Base-by-base conservation (phyloP, 2,113 vertebrate genomes). In the Zootoca vivipara region DNA sequence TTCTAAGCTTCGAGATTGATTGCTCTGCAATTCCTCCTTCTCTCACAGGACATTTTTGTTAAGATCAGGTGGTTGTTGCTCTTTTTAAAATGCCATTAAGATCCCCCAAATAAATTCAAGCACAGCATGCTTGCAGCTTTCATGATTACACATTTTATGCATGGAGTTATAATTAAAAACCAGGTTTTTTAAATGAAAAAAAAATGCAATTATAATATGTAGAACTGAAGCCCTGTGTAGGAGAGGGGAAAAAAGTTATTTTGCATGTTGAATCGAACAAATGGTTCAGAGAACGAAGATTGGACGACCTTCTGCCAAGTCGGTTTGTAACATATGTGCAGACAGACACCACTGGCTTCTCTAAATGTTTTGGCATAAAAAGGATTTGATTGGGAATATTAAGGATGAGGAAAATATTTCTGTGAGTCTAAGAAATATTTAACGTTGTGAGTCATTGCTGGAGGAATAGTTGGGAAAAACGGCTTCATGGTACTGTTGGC, bases 371-470 rank as follows among this genome's bases (percentile, higher is more conserved):
- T 33, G 4, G 69, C 80, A 90, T 64, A 81, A 78, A 84, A 78
- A 5, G 30, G 73, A 90, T 93, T 89, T 87, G 83, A 75, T 6
- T 77, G 64, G 82, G 89, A 91, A 78, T 90, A 90, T 87, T 85
- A 83, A 91, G 85, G 87, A 79, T 3, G 0, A n/a, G 52, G 52
- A 28, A 93, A 93, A 87, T 92, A 86, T 69, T 93, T 92, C 83
- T 86, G 24, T 80, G 40, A 79, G 18, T 2, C 90, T 15, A 46
- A 90, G 33, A 93, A 95, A 93, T 90, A 85, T 81, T 92, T 85
- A 86, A 81, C 28, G 89, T 85, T 83, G 38, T 40, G 73, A 88
- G 46, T 92, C 28, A 86, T 69, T 69, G 52, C 87, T 2, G 35
- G 30, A 13, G 4, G 40, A 40, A 78, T 78, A 74, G 4, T 35